A percentile compares a stretch with the other conserved stretches of the same genome.
phyloP scores from a whole-genome alignment of 2,797 vertebrate species.

The Vireo griseus region DNA sequence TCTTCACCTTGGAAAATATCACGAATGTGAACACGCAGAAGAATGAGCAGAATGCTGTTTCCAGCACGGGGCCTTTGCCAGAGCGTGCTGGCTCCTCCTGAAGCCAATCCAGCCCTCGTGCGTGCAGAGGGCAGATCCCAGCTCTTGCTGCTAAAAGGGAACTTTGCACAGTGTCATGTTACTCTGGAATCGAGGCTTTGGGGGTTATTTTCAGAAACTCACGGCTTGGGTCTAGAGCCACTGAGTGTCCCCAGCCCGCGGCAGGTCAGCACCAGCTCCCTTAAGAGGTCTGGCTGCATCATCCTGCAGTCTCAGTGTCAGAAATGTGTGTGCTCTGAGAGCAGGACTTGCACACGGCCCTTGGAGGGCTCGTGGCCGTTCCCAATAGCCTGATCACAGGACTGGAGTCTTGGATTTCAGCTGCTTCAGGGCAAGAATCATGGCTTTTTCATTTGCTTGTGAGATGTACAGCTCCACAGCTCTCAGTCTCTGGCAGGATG shows the following conservation, averaged over 20 bases:
- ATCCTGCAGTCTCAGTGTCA: neutral
- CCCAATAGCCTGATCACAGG: neutral
- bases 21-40: rapidly evolving
- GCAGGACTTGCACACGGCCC: neutral
- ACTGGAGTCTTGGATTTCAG: neutral
- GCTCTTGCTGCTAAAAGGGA: neutral
- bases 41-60: neutral
- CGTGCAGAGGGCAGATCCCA: neutral
- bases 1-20: neutral
- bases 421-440: neutral
- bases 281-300: neutral
- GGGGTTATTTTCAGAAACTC: neutral
- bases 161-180: neutral
- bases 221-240: neutral
- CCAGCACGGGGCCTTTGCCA: neutral
- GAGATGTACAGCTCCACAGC: neutral
- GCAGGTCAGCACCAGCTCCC: neutral
- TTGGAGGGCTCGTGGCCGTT: neutral
- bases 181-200: neutral
- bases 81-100: neutral
- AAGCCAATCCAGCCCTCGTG: neutral
- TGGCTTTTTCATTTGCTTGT: neutral
- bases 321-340: rapidly evolving
- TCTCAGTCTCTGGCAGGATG: neutral
- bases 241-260: neutral